Percentiles rank a stretch among this genome's conserved stretches.
phyloP scores from a whole-genome alignment of 2,113 vertebrate genomes.

The Platichthys stellatus region DNA sequence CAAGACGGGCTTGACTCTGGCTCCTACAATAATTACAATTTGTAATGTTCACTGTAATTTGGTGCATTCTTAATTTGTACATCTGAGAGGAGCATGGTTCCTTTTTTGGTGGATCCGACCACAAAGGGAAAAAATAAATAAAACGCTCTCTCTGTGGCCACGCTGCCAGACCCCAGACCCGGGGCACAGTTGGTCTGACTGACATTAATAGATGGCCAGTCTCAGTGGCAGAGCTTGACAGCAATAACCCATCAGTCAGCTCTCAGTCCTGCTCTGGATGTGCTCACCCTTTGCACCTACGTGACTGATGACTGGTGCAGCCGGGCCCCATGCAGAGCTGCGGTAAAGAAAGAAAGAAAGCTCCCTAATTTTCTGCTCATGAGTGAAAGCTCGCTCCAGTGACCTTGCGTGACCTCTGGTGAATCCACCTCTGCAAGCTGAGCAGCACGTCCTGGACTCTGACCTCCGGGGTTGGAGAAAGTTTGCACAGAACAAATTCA shows the following conservation, averaged over 20 bases:
- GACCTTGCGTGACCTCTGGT: constrained; percentile 50
- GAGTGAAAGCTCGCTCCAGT: constrained; percentile 42
- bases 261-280: constrained; percentile 56
- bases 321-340: constrained; percentile 46
- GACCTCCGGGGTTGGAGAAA: constrained; percentile 43
- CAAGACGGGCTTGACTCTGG: constrained; percentile 6
- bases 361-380: constrained; percentile 46
- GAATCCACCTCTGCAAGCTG: constrained; percentile 53
- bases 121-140: too few relatives aligned
- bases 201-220: constrained; percentile 65
- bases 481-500: constrained; percentile 48
- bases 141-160: background rate
- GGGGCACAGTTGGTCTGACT: constrained; percentile 31
- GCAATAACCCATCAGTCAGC: constrained; percentile 67
- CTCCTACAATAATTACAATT: background rate
- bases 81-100: background rate
- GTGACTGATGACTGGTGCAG: constrained; percentile 60
- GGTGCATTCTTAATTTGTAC: constrained; percentile 23
- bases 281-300: constrained; percentile 39
- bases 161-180: constrained; percentile 23
- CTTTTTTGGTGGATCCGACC: too few relatives aligned
- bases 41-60: constrained; percentile 6
- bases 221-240: constrained; percentile 45
- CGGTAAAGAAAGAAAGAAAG: constrained; percentile 50
- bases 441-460: constrained; percentile 51